phyloP scores from a whole-genome alignment of 2,888 invertebrate species.

The Acrobasis repandana region DNA sequence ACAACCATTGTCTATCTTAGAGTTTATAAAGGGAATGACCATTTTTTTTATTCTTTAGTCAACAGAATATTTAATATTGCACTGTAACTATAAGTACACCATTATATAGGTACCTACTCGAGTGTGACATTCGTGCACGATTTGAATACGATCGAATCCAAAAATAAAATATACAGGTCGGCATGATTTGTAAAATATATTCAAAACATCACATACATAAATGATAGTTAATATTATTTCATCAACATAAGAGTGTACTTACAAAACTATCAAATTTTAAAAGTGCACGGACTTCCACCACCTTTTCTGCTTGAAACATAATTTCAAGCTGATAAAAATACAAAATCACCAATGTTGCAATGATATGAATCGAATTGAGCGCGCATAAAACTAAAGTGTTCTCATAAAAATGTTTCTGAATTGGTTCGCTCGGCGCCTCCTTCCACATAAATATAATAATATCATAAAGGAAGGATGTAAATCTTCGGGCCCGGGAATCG shows the following conservation, averaged over 20 bases:
- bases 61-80: too few species aligned
- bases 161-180: too few species aligned
- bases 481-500: conserved; percentile 54
- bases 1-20: too few species aligned
- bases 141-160: too few species aligned
- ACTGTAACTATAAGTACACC: too few species aligned
- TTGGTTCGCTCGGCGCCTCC: conserved; percentile 62
- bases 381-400: conserved; percentile 69
- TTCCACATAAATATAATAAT: conserved; percentile 69
- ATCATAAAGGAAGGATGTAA: conserved; percentile 65
- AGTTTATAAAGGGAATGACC: too few species aligned
- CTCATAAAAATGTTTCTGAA: conserved; percentile 68
- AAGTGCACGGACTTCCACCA: background rate
- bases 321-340: conserved; percentile 31
- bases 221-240: background rate
- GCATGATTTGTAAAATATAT: too few species aligned
- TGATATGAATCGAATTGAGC: conserved; percentile 71
- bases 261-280: background rate
- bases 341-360: conserved; percentile 53
- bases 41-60: too few species aligned
- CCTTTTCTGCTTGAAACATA: conserved; percentile 4
- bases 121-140: too few species aligned
- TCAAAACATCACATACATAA: too few species aligned
- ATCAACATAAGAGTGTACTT: background rate
- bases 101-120: too few species aligned